A percentile compares a stretch with the other conserved stretches of the same genome.
These are phyloP conservation scores for Dasyurus viverrinus DNA, from an alignment of 2,113 vertebrate species.

Conservation along the genomic window DNA sequence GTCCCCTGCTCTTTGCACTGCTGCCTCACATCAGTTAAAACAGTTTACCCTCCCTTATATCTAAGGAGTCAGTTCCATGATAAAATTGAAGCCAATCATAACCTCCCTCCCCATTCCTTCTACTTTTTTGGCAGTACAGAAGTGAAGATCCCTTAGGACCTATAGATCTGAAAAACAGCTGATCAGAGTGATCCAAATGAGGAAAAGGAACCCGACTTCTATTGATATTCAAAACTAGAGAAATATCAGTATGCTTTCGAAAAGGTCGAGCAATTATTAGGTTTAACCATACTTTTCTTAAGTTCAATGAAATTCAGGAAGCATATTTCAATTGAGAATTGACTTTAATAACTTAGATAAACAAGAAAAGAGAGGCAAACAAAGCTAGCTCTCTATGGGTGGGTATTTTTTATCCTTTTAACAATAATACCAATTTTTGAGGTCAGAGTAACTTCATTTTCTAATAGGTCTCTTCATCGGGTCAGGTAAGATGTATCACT, in stretches of 20 bases:
- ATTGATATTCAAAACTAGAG: not conserved
- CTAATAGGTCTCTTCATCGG: not conserved
- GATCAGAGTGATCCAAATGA: not conserved
- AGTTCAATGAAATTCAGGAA: not conserved
- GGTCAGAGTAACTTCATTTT: not conserved
- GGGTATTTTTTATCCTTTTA: not conserved
- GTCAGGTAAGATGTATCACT: not conserved
- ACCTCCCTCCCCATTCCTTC: not conserved
- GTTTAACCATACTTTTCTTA: not conserved
- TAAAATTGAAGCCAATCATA: not conserved
- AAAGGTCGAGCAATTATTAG: not conserved
- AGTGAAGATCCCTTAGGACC: not conserved
- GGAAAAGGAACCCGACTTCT: not conserved
- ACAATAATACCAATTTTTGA: not conserved
- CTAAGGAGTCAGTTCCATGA: not conserved
- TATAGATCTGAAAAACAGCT: not conserved
- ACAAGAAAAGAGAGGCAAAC: not conserved
- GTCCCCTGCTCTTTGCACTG: too few relatives aligned
- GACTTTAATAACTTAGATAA: not conserved
- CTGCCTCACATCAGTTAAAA: not conserved
- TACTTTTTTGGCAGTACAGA: not conserved
- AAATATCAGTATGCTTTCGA: not conserved
- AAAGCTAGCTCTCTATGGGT: not conserved
- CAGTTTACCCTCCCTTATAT: not conserved
- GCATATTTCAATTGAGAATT: not conserved